Percentiles rank a stretch among this genome's conserved stretches.
phyloP scores from a whole-genome alignment of 2,113 vertebrate species.

The Lophochroa leadbeateri region DNA sequence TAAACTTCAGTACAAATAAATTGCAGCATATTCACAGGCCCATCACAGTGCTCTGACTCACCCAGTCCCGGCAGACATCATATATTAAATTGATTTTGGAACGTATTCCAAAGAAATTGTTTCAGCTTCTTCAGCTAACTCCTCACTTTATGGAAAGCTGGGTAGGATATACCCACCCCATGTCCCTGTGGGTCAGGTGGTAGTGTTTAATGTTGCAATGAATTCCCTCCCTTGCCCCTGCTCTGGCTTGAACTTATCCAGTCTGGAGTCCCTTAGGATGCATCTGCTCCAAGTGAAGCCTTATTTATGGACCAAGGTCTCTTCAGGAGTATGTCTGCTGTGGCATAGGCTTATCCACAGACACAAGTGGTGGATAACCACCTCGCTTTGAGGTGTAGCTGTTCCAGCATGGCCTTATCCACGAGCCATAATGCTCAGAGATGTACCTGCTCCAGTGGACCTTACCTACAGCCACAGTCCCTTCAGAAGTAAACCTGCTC shows the following conservation, averaged over 20 bases:
- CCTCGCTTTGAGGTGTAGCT: neutral
- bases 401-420: neutral
- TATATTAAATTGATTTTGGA: slow-evolving; percentile 69
- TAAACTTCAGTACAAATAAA: slow-evolving; percentile 53
- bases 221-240: neutral
- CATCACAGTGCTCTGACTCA: slow-evolving; percentile 70
- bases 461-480: neutral
- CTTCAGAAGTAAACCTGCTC: neutral
- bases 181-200: rapidly evolving
- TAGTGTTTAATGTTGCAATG: neutral
- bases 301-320: neutral
- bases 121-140: slow-evolving; percentile 48
- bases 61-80: slow-evolving; percentile 13
- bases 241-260: neutral
- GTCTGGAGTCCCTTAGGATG: neutral
- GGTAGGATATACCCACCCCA: neutral
- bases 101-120: slow-evolving; percentile 46
- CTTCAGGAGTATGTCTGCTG: neutral
- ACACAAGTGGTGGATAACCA: neutral
- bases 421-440: neutral
- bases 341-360: neutral
- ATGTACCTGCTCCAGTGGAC: neutral
- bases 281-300: neutral
- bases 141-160: neutral
- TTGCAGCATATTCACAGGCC: slow-evolving; percentile 38